A percentile compares a stretch with the other conserved stretches of the same genome.
Evolutionary conservation across 2,888 invertebrate species (phyloP).

Genomic region (Tetranychus truncatus): DNA sequence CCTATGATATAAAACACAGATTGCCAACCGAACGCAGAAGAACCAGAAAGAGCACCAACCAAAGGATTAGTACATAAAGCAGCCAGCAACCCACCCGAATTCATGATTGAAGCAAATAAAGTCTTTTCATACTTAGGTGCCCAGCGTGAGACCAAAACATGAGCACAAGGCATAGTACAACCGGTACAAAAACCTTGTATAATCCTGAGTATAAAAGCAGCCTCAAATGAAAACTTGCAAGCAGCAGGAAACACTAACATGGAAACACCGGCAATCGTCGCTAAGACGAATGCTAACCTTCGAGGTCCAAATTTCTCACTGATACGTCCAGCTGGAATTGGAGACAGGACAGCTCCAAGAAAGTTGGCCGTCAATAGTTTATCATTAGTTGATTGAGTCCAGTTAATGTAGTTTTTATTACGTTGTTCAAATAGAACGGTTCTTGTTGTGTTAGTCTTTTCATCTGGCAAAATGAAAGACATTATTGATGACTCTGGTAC

Average conservation of each 20-base stretch:
- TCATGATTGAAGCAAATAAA: not conserved
- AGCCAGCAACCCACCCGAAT: not conserved
- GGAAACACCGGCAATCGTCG: not conserved
- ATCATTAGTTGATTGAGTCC: not conserved
- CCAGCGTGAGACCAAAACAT: not conserved
- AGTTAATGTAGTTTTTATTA: not conserved
- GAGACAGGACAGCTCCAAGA: not conserved
- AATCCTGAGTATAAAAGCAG: not conserved
- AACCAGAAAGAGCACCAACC: not conserved
- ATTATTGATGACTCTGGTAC: no score
- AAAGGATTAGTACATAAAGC: not conserved
- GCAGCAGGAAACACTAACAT: not conserved
- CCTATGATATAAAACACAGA: not conserved
- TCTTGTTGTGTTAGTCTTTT: not conserved
- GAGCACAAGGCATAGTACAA: not conserved
- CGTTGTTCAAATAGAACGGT: not conserved
- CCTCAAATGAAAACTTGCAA: not conserved
- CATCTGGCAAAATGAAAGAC: no score
- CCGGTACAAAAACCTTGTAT: not conserved
- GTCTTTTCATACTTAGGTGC: not conserved
- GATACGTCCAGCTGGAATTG: not conserved
- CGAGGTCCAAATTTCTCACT: slow-evolving; percentile 1
- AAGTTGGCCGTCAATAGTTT: not conserved
- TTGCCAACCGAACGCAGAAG: not conserved
- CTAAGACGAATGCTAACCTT: not conserved